These are phyloP conservation scores for Oryctolagus cuniculus DNA, from an alignment of 2,113 vertebrate species.

Conservation along the genomic window DNA sequence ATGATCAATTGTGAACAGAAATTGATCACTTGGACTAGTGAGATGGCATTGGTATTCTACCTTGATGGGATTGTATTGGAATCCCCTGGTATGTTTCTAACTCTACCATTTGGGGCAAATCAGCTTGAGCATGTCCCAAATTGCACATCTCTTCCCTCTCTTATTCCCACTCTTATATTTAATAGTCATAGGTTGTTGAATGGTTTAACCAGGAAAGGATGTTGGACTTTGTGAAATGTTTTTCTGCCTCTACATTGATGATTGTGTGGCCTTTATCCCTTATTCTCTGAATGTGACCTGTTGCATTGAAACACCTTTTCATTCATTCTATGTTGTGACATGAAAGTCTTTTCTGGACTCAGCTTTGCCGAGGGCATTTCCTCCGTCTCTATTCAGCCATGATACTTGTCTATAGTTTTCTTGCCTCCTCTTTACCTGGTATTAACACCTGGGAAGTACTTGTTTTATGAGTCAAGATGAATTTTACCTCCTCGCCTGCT, in stretches of 20 bases:
- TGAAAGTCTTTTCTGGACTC: background rate
- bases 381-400: background rate
- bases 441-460: background rate
- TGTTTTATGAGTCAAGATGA: background rate
- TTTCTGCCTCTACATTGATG: background rate
- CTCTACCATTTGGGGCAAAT: no score
- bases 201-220: background rate
- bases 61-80: no score
- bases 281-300: background rate
- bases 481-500: background rate
- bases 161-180: no score
- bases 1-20: no score
- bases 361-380: background rate
- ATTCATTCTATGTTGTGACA: background rate
- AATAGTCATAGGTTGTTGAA: background rate
- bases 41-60: no score
- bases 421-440: background rate
- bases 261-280: background rate
- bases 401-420: no score
- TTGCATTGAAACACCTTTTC: background rate
- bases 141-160: no score
- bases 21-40: no score
- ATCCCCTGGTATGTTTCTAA: no score
- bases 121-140: no score
- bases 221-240: background rate